Conservation (phyloP, 2,797 vertebrate species). For the Poecilia wingei region DNA sequence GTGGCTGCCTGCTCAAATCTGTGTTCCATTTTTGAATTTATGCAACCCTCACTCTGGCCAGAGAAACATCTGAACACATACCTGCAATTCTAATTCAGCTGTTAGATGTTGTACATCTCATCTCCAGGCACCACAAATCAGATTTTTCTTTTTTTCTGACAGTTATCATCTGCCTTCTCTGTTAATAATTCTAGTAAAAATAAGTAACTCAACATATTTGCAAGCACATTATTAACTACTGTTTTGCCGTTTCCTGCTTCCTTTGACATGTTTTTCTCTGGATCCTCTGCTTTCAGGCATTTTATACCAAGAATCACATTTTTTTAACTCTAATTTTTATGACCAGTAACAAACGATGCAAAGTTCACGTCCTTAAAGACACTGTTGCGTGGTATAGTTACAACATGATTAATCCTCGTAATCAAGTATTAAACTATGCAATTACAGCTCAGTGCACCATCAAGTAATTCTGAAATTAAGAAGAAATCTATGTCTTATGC, state of each 20-base stretch:
- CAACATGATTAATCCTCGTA: background rate
- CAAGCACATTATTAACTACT: background rate
- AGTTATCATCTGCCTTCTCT: background rate
- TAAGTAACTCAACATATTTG: constrained; percentile 1
- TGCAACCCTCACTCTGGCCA: background rate
- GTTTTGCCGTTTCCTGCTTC: background rate
- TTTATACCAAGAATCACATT: background rate
- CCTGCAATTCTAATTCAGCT: background rate
- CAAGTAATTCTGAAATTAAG: background rate
- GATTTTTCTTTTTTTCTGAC: background rate
- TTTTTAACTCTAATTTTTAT: background rate
- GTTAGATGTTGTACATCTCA: background rate
- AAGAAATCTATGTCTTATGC: background rate
- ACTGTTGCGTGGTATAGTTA: background rate
- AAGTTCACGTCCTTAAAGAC: background rate
- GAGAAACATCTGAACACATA: background rate
- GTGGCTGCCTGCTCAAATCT: background rate
- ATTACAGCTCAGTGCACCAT: background rate
- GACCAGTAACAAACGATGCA: background rate
- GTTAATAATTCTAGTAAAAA: background rate
- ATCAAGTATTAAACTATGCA: background rate
- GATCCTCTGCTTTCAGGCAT: background rate
- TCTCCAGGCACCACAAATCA: background rate
- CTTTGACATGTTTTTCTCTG: background rate
- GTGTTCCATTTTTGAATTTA: background rate